Percentiles rank a stretch among this genome's conserved stretches.
Conservation (phyloP, 2,113 vertebrate species). For the Syrrhaptes paradoxus region DNA sequence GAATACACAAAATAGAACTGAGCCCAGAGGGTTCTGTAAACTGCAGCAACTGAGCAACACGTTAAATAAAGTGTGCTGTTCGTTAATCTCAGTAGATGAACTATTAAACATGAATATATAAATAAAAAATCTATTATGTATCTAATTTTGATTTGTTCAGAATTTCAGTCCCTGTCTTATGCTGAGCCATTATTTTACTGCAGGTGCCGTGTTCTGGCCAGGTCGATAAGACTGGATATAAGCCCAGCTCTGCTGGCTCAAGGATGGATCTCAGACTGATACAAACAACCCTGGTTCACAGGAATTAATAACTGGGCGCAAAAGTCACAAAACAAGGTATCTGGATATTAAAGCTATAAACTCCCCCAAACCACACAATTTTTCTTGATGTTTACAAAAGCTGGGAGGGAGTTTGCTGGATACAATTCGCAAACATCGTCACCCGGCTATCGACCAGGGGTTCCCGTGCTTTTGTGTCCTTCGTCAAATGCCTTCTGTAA, state of each 20-base stretch:
- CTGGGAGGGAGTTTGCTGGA: not conserved
- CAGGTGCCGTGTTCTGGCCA: not conserved
- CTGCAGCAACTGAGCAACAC: not conserved
- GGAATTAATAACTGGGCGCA: not conserved
- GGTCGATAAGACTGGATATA: not conserved
- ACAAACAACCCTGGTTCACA: not conserved
- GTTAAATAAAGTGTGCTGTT: not conserved
- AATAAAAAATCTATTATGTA: not conserved
- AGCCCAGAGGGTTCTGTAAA: not conserved
- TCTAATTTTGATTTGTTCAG: not conserved
- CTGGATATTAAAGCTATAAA: not conserved
- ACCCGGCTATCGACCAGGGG: not conserved
- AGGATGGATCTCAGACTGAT: not conserved
- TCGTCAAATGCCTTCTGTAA: not conserved
- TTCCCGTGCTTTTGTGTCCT: not conserved
- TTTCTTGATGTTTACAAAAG: not conserved
- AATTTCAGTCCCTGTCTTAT: not conserved
- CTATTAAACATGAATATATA: not conserved
- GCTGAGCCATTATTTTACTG: not conserved
- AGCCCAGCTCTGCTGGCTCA: not conserved
- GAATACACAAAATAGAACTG: not conserved
- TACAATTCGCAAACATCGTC: not conserved
- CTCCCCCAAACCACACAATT: not conserved
- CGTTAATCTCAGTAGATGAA: not conserved
- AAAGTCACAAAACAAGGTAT: not conserved